phyloP scores from a whole-genome alignment of 2,888 invertebrate genomes.

The Opisthograptis luteolata region DNA sequence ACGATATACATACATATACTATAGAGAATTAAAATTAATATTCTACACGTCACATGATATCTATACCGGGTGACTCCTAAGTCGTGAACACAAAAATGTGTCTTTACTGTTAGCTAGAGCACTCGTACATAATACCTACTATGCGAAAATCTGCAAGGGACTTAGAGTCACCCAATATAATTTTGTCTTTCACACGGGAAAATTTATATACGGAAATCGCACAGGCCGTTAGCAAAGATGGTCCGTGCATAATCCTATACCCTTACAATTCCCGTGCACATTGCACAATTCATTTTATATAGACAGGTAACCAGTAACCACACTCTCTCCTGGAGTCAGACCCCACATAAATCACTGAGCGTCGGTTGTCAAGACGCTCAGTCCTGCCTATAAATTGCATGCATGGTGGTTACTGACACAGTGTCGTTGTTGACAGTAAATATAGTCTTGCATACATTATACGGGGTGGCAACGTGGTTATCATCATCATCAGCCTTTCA shows the following conservation, averaged over 20 bases:
- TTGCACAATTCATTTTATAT: not conserved
- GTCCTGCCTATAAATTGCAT: not conserved
- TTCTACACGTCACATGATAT: too few species aligned
- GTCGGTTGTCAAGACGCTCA: not conserved
- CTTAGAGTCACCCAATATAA: too few species aligned
- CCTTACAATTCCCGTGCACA: not conserved
- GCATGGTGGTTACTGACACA: not conserved
- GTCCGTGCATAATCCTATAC: not conserved
- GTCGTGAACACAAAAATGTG: too few species aligned
- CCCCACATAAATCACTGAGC: slow-evolving; percentile 6
- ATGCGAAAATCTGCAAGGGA: too few species aligned
- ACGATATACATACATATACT: too few species aligned
- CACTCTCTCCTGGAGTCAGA: slow-evolving; percentile 1
- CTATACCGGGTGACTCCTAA: too few species aligned
- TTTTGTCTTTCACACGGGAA: slow-evolving; percentile 5
- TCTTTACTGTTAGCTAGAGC: too few species aligned
- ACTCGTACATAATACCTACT: not conserved
- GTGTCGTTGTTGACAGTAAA: not conserved
- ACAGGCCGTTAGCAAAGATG: slow-evolving; percentile 1
- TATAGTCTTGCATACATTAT: too few species aligned
- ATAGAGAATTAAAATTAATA: too few species aligned
- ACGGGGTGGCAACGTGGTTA: too few species aligned
- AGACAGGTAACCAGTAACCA: not conserved
- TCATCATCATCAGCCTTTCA: too few species aligned
- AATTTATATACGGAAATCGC: not conserved